Evolutionary conservation across 2,113 vertebrate genomes (phyloP).

Genomic region (Talpa occidentalis): DNA sequence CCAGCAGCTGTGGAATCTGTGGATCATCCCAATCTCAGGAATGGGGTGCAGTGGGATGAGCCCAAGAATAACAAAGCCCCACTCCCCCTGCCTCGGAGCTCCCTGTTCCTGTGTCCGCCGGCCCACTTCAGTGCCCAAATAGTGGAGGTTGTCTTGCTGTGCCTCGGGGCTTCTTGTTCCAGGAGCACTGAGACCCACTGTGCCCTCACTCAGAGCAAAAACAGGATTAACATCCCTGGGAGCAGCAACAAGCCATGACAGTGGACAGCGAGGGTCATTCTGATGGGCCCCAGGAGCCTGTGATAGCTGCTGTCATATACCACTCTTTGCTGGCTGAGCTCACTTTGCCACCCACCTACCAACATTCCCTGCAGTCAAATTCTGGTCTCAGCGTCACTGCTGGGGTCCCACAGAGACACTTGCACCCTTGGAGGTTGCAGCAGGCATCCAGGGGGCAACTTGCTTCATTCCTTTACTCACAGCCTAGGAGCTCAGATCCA

Average conservation of each 20-base stretch:
- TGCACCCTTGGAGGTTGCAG: too few relatives aligned
- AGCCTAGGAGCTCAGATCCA: neutral
- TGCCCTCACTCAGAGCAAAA: neutral
- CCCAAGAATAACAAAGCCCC: neutral
- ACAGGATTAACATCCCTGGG: too few relatives aligned
- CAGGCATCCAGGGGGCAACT: neutral
- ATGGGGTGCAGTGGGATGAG: neutral
- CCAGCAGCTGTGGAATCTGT: neutral
- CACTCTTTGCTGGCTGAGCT: neutral
- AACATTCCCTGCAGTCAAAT: neutral
- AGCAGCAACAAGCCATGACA: too few relatives aligned
- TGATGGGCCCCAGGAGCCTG: too few relatives aligned
- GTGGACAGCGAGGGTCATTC: too few relatives aligned
- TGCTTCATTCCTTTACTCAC: neutral
- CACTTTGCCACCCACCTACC: neutral
- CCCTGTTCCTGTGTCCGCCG: neutral
- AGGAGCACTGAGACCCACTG: neutral
- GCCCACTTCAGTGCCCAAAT: neutral
- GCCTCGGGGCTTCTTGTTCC: neutral
- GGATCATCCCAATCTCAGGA: neutral
- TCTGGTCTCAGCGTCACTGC: neutral
- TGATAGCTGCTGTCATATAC: too few relatives aligned
- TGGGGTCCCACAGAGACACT: neutral
- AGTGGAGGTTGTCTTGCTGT: accelerated
- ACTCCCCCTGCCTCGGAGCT: neutral